Evolutionary conservation across 2,888 invertebrate genomes (phyloP), one percentile per base, ranked within the genome.

Genomic region (Oscheius onirici): DNA sequence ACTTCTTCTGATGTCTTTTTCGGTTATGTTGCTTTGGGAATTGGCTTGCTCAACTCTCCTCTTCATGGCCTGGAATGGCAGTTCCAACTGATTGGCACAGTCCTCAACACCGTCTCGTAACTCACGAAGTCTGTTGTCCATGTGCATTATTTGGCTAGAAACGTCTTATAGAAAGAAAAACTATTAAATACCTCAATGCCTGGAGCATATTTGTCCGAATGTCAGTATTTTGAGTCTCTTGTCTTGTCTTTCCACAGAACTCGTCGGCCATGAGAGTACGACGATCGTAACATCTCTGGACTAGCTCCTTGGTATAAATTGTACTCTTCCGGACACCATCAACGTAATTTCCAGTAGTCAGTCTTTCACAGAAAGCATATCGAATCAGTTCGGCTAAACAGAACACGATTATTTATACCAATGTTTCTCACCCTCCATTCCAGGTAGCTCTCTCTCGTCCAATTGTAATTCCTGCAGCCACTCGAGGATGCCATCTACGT

Each of bases 1-100:
- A 49, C 66, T 66, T 13, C 66, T 34, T 17, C 66, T 34, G 17
- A 66, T 11, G 22, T 51, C 41, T 40, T 17, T 63, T 22, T 46
- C 24, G 5, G 54, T 49, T 13, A 57, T n/a, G 22, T 52, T 52
- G 13, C 15, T 34, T 13, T 17, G 28, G 11, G 40, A 51, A 15
- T 54, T 66, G n/a, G 40, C 34, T 1, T 11, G 13, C 22, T 54
- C 54, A 3, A 66, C 54, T 28, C 66, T 28, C 20, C n/a, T 52
- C 54, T 76, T 76, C 78, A 78, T 76, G 28, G 73, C 74, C 44
- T 76, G 74, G 74, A 76, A 76, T 8, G 78, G 78, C 43, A 22
- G 66, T 52, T 78, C 78, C 1, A 78, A 55, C 22, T 73, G 26
- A 52, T 66, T 65, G 1, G 65, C 65, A 46, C 74, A 69, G 44